Evolutionary conservation across 2,888 invertebrate species (phyloP), one percentile per base, ranked within the genome.

Genomic region (Trichogramma dendrolimi): DNA sequence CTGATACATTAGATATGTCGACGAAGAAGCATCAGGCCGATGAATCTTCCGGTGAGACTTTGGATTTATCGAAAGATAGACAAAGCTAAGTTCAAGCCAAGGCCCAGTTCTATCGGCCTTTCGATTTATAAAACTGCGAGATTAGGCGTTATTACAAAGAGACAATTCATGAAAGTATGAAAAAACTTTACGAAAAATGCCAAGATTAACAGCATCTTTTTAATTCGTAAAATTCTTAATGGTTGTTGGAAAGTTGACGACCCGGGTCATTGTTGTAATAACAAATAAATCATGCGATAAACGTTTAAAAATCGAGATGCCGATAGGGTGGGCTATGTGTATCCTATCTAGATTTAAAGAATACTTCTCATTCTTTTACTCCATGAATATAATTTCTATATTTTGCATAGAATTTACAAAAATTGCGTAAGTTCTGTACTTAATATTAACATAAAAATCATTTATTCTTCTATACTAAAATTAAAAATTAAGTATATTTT

Each of bases 31-130:
- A 74, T 61, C 72, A 72, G 65, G 73, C 72, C 11, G 64, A 69
- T 42, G 70, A 71, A 55, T 61, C 68, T 1, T 67, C 70, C 10
- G 71, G 70, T 5, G 78, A 79, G 53, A 75, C 78, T 6, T 64
- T 79, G 57, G 78, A 79, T 70, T 67, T 79, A 11, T 75, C 76
- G 4, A 78, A 76, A 62, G 78, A 78, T 64, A 73, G 75, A 42
- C 70, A 73, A 60, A 65, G 65, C 63, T 65, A 63, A 63, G 65
- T 63, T 43, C 58, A 54, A 61, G 61, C 63, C 60, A 63, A 63
- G 42, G 62, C 58, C 60, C 62, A 58, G 54, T 50, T 65, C 58
- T 65, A 65, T 46, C 62, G 65, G 41, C 65, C 62, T 56, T 62
- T 65, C 60, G 65, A 65, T 65, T 62, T 65, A 14, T 65, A 62